Conservation (phyloP, 2,888 invertebrate genomes). For the Ophioninae sp. region DNA sequence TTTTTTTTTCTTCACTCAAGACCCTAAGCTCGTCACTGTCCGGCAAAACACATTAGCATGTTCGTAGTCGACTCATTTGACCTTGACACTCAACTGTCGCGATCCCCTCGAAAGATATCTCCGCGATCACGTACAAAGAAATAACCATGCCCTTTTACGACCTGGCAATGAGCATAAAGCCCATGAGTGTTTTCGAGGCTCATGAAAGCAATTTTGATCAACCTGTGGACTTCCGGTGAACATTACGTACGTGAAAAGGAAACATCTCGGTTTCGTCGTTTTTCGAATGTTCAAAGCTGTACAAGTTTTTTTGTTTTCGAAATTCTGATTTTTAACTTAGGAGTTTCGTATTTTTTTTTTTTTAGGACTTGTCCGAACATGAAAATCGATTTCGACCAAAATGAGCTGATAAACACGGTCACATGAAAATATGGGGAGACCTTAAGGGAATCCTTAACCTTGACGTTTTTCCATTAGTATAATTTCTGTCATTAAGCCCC, state of each 20-base stretch:
- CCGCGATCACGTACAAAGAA: conserved; percentile 31
- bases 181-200: not conserved
- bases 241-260: not conserved
- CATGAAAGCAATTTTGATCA: too few relatives aligned
- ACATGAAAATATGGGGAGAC: not conserved
- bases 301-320: not conserved
- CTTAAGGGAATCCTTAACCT: not conserved
- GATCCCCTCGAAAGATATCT: conserved; percentile 64
- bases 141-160: conserved; percentile 47
- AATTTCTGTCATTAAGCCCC: too few relatives aligned
- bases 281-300: not conserved
- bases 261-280: not conserved
- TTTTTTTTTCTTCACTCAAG: conserved; percentile 41
- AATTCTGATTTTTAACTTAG: not conserved
- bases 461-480: not conserved
- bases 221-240: too few relatives aligned
- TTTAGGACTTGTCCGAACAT: not conserved
- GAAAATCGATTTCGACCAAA: not conserved
- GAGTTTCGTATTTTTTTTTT: not conserved
- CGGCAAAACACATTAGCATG: conserved; percentile 60
- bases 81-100: conserved; percentile 70
- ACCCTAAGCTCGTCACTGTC: conserved; percentile 58
- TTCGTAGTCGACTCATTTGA: conserved; percentile 59
- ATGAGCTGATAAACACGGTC: not conserved
- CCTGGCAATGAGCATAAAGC: conserved; percentile 31